Conservation (phyloP, 2,888 invertebrate genomes). For the Amaurobius ferox region DNA sequence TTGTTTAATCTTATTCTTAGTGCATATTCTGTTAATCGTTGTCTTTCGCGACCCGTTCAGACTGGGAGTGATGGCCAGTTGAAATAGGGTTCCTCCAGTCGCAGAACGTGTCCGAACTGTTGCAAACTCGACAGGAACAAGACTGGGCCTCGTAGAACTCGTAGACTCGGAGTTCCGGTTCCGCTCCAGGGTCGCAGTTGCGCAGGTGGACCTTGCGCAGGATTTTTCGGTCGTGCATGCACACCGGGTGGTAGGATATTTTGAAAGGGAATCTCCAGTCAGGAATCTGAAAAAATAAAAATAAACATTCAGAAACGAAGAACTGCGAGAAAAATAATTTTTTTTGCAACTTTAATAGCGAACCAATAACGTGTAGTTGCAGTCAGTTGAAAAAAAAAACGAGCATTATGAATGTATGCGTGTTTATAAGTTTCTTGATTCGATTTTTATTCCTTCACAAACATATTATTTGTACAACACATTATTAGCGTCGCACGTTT, state of each 20-base stretch:
- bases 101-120: conserved; percentile 84
- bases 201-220: conserved; percentile 83
- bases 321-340: no score
- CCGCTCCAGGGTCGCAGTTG: conserved; percentile 86
- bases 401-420: no score
- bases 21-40: neutral
- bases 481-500: no score
- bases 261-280: conserved; percentile 94
- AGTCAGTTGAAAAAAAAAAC: no score
- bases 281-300: conserved; percentile 82
- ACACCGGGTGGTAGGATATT: conserved; percentile 89
- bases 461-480: no score
- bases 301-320: no score
- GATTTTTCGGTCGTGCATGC: conserved; percentile 85
- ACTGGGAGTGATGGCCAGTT: neutral
- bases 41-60: neutral
- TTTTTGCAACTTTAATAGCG: no score
- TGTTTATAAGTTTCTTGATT: no score
- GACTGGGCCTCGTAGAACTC: conserved; percentile 87
- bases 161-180: conserved; percentile 80
- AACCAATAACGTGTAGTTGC: no score
- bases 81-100: conserved; percentile 77
- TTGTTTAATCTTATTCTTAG: neutral
- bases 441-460: no score
- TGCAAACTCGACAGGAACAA: conserved; percentile 86